These are phyloP conservation scores for Ophiothrix spiculata DNA, from an alignment of 35 echinoderm and acorn worm genomes.

Conservation along the genomic window DNA sequence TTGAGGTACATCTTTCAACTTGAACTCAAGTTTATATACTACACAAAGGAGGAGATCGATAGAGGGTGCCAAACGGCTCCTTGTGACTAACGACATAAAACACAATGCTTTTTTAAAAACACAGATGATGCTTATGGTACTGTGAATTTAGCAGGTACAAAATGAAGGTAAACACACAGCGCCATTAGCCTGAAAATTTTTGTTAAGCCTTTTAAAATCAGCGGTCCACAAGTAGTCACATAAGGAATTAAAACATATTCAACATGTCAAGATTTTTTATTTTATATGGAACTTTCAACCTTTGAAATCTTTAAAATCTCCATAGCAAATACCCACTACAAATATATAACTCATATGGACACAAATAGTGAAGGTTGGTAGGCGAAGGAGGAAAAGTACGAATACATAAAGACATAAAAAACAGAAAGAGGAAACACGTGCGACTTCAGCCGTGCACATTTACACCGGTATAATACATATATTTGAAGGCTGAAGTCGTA, in stretches of 20 bases:
- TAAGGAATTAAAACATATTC: neutral
- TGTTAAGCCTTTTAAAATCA: too few species aligned
- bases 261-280: neutral
- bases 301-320: neutral
- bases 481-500: neutral
- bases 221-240: neutral
- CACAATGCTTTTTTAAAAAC: neutral
- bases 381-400: constrained; percentile 7
- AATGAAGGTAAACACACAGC: neutral
- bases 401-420: constrained; percentile 13
- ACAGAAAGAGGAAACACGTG: neutral
- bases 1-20: neutral
- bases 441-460: neutral
- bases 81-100: neutral
- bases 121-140: neutral
- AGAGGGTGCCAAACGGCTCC: neutral
- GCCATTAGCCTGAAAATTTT: neutral
- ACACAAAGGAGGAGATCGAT: neutral
- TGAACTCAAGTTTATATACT: constrained; percentile 7
- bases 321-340: constrained; percentile 4
- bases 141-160: neutral
- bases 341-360: constrained; percentile 12
- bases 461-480: constrained; percentile 11
- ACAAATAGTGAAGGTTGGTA: constrained; percentile 9
- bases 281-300: neutral